Evolutionary conservation across 2,113 vertebrate genomes (phyloP), one percentile per base, ranked within the genome.

Genomic region (Larimichthys crocea): DNA sequence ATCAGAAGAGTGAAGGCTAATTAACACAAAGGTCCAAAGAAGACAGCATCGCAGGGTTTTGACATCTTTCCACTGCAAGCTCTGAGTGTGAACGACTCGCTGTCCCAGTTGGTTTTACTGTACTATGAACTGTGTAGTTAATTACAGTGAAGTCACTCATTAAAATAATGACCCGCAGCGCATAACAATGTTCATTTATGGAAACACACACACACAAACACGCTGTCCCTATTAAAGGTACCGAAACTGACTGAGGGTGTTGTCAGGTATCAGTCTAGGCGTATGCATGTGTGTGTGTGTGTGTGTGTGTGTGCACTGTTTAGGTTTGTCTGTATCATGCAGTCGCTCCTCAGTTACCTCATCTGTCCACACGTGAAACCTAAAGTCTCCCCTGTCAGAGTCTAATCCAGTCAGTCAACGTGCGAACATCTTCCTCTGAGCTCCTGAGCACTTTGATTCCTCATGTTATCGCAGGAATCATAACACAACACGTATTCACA

Each of bases 381-480:
- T 20, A 14, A 61, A 42, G 22, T 40, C 42, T 82, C 66, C 66
- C 49, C 52, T 61, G 63, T 82, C 79, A 31, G 12, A 66, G 60
- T 61, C 65, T 50, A 70, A 75, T 78, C 70, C 60, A 63, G 57
- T 79, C 74, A 67, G 7, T 75, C 73, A 66, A 16, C 69, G 17
- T 80, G 77, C 8, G 24, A 16, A 76, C 60, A 62, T 61, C 52
- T 55, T n/a, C 14, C 52, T 17, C 40, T 73, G 29, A 42, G 48
- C 76, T 82, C 44, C 29, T 7, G 10, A 76, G 46, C 49, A 62
- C 86, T 79, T 79, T 85, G 72, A 84, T 79, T 77, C 80, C 82
- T 87, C 55, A 42, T 68, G 66, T 86, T 84, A 26, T 83, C 55
- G 72, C 29, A 48, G 67, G 55, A 75, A 85, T 66, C 26, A 24